A percentile compares a stretch with the other conserved stretches of the same genome.
These are phyloP conservation scores for Lathamus discolor DNA, from an alignment of 2,113 vertebrate genomes.

Conservation along the genomic window DNA sequence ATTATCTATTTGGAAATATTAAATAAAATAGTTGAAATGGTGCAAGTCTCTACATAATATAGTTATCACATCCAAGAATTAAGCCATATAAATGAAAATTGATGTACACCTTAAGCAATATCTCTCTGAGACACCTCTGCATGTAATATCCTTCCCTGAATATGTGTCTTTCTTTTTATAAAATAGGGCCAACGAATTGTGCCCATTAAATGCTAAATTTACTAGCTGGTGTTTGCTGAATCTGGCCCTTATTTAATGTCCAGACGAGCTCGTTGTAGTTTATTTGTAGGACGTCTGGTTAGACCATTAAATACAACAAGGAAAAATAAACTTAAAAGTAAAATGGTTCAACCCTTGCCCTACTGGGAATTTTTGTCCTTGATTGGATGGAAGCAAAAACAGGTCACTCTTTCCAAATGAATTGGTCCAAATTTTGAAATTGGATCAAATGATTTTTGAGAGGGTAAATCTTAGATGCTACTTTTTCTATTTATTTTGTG, in stretches of 20 bases:
- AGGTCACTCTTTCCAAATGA: slow-evolving; percentile 57
- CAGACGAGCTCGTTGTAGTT: slow-evolving; percentile 62
- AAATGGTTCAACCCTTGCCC: slow-evolving; percentile 47
- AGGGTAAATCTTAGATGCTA: background rate
- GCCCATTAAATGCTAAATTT: slow-evolving; percentile 52
- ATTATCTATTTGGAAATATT: background rate
- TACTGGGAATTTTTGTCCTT: slow-evolving; percentile 33
- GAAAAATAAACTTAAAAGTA: slow-evolving; percentile 64
- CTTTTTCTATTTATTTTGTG: background rate
- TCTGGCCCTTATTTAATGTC: slow-evolving; percentile 67
- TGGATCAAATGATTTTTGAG: background rate
- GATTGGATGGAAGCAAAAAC: slow-evolving; percentile 24
- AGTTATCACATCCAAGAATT: background rate
- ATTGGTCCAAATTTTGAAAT: slow-evolving; percentile 36
- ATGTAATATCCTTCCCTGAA: background rate
- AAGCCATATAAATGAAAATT: background rate
- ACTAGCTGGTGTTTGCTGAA: slow-evolving; percentile 58
- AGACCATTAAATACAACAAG: slow-evolving; percentile 60
- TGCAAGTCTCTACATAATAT: background rate
- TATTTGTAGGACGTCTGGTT: slow-evolving; percentile 66
- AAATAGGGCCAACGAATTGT: slow-evolving; percentile 12
- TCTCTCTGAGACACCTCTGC: background rate
- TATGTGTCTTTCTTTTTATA: background rate
- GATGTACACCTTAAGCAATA: background rate
- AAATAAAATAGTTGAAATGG: background rate